Base-by-base conservation (phyloP, 23 tunicate species). In the Ciona savignyi region DNA sequence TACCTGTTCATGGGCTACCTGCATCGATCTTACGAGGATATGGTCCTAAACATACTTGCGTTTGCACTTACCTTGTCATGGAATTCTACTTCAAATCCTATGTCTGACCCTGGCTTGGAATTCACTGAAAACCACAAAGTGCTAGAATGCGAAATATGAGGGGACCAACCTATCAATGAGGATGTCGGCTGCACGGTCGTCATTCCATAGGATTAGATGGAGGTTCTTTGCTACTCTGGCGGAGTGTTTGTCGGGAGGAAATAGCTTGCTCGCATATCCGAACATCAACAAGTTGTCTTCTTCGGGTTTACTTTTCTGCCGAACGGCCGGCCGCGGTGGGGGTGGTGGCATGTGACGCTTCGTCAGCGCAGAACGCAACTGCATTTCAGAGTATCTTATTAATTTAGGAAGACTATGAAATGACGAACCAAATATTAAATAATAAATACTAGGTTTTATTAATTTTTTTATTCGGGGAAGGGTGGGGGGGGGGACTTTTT, bases 191-290 rank as follows among this genome's bases (percentile, higher is more conserved):
- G 66, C 6, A 22, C 33, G 51, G 35, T 88, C 96, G n/a, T 75
- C 97, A 70, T 91, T 85, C 97, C 97, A 91, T 21, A 75, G 63
- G 0, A 91, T 91, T 33, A 91, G 70, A 68, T 91, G 97, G 21
- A 70, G 25, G 67, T 66, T 76, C 51, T 72, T 75, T 15, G 79
- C 78, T 23, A 91, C 80, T 0, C 33, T 49, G 0, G 77, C 32
- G 1, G 97, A 84, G 29, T 84, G 83, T 35, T 80, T 77, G 65
- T 91, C 86, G 25, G 97, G 97, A 23, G 97, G 97, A 71, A 79
- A 91, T 2, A 91, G 51, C 49, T 91, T 91, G 76, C 93, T 80
- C 9, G 97, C 91, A 56, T 91, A 91, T 4, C 97, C 97, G 67
- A 91, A 91, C 32, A 91, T 85, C 4, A 91, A 66, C 26, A 91